A percentile compares a stretch with the other conserved stretches of the same genome.
These are phyloP conservation scores for Antrozous pallidus DNA, from an alignment of 2,797 vertebrate genomes.

Conservation along the genomic window DNA sequence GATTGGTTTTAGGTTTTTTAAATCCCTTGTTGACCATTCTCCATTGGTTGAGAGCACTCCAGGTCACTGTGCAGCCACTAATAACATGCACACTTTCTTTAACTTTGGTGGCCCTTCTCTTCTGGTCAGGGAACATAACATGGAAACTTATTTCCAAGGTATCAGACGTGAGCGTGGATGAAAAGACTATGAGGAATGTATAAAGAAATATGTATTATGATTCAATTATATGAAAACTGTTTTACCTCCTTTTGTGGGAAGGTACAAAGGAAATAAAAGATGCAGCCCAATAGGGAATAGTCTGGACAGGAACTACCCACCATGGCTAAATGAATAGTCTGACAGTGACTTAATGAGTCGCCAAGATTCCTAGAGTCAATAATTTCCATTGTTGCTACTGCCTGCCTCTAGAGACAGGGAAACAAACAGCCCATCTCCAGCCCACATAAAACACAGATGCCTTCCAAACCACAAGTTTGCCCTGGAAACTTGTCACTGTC, in stretches of 20 bases:
- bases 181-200: neutral
- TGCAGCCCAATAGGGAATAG: neutral
- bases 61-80: neutral
- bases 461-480: conserved; percentile 51
- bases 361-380: conserved; percentile 26
- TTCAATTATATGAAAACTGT: neutral
- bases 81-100: neutral
- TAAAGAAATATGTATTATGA: neutral
- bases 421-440: conserved; percentile 56
- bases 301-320: neutral
- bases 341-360: neutral
- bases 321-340: neutral
- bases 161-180: neutral
- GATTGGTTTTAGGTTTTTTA: neutral
- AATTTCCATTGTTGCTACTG: conserved; percentile 37
- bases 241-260: neutral
- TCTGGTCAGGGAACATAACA: neutral
- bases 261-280: neutral
- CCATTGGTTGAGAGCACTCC: neutral
- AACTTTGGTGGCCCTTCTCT: neutral
- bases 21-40: neutral
- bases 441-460: conserved; percentile 50
- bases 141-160: neutral
- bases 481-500: conserved; percentile 31
- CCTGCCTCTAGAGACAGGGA: neutral